Evolutionary conservation across 92 coral and sea anemone genomes (phyloP), one percentile per base, ranked within the genome.

Genomic region (Porites rus): DNA sequence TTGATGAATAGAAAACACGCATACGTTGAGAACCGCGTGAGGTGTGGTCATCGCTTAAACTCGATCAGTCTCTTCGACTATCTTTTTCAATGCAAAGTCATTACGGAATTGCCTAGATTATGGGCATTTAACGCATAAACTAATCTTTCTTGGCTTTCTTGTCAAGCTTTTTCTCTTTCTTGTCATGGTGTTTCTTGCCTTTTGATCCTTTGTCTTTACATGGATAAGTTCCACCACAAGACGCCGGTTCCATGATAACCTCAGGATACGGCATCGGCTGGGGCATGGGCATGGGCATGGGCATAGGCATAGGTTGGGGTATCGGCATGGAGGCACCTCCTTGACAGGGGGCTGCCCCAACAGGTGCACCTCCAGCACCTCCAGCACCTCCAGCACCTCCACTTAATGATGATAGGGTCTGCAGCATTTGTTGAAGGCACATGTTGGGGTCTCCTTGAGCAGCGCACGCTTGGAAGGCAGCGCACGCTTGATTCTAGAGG

Each of bases 161-260:
- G 12, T 61, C 61, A 12, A 51, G 59, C 18, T 72, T 82, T 31
- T 72, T 58, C 31, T 43, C 54, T 50, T 82, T 63, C 61, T 38
- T 72, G 25, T 72, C 68, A 2, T 72, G 77, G 5, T 46, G 72
- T 63, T 82, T 82, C 78, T 38, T 82, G 61, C 25, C 51, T 19
- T 83, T 83, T 0, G 72, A 6, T 51, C 60, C 72, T 22, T 83
- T 83, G 74, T 83, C 87, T 1, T 51, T 22, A 79, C 87, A 83
- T 10, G 87, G 87, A 61, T 83, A 83, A 1, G 87, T 73, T 10
- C 87, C 87, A 6, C 87, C 87, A 51, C 87, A 83, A 7, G 87
- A 83, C 8, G 43, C 19, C 31, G 87, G 80, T 64, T 73, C 72
- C 52, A 83, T 50, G 51, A 74, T 72, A 8, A 83, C 71, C 64